Percentiles rank a stretch among this genome's conserved stretches.
Conservation (phyloP, 2,888 invertebrate species). For the Eristalinus sepulchralis region DNA sequence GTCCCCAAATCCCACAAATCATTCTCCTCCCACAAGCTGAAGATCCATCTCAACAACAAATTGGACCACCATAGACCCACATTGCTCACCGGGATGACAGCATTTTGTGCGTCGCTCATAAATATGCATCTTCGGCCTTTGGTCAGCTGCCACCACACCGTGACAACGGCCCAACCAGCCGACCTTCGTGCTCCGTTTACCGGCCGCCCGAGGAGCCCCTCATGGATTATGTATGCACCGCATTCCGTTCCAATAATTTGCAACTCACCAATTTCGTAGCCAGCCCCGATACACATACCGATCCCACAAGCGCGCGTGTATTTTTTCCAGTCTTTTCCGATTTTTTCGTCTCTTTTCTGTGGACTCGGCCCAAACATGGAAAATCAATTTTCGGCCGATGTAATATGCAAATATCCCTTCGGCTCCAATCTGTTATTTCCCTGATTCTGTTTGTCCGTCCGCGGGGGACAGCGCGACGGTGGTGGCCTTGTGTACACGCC, state of each 20-base stretch:
- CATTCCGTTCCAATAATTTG: slow-evolving; percentile 67
- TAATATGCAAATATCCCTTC: slow-evolving; percentile 68
- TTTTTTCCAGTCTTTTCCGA: not conserved
- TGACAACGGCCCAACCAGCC: not conserved
- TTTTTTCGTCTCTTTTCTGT: slow-evolving; percentile 17
- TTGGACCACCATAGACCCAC: not conserved
- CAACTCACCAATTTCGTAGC: slow-evolving; percentile 67
- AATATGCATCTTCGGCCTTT: slow-evolving; percentile 57
- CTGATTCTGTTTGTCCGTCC: slow-evolving; percentile 5
- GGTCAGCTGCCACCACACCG: not conserved
- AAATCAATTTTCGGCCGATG: slow-evolving; percentile 71
- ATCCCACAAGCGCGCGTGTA: not conserved
- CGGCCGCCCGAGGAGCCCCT: not conserved
- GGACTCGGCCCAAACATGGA: slow-evolving; percentile 62
- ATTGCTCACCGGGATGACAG: not conserved
- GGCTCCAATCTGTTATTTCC: slow-evolving; percentile 52
- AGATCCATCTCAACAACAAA: not conserved
- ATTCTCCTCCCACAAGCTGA: not conserved
- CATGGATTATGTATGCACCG: slow-evolving; percentile 66
- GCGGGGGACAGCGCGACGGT: not conserved
- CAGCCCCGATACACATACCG: slow-evolving; percentile 47
- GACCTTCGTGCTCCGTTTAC: not conserved
- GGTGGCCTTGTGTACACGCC: slow-evolving; percentile 13
- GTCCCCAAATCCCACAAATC: not conserved
- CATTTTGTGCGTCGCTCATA: slow-evolving; percentile 23